Evolutionary conservation across 2,888 invertebrate genomes (phyloP).

Genomic region (Chaetogeoica ovagalla): DNA sequence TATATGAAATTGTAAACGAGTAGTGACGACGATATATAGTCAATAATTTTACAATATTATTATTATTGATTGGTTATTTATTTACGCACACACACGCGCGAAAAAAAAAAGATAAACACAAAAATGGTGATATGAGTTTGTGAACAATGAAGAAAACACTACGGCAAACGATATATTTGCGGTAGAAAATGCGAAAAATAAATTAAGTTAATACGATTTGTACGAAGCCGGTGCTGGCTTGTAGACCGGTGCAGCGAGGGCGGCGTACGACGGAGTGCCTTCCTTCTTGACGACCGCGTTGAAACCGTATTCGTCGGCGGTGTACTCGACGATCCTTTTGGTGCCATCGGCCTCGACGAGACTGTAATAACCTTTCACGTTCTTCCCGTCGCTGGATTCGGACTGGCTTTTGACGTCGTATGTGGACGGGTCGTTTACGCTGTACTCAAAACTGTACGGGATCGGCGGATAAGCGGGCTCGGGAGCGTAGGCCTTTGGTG

Average conservation of each 20-base stretch:
- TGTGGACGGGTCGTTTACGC: constrained; percentile 60
- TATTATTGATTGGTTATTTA: too few species aligned
- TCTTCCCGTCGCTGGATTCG: constrained; percentile 59
- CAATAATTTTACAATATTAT: too few species aligned
- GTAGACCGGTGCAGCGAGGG: constrained; percentile 39
- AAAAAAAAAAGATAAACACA: too few species aligned
- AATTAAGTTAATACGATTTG: constrained; percentile 13
- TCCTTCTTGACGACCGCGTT: constrained; percentile 39
- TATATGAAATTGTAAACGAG: too few species aligned
- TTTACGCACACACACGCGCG: too few species aligned
- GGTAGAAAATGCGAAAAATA: not conserved
- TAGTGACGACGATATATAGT: too few species aligned
- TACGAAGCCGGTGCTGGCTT: constrained; percentile 56
- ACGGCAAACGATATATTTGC: not conserved
- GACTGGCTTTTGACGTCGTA: constrained; percentile 20
- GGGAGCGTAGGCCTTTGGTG: constrained; percentile 36
- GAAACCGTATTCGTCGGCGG: constrained; percentile 45
- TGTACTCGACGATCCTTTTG: constrained; percentile 39
- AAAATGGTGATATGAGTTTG: too few species aligned
- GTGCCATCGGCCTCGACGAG: constrained; percentile 32
- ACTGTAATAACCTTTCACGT: constrained; percentile 32
- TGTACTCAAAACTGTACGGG: constrained; percentile 57
- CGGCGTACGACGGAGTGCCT: constrained; percentile 44
- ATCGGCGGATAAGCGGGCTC: constrained; percentile 24
- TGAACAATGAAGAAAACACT: too few species aligned